Evolutionary conservation across 1,140 invertebrate species (phyloP), one percentile per base, ranked within the genome.

Genomic region (Lysiphlebus fabarum): DNA sequence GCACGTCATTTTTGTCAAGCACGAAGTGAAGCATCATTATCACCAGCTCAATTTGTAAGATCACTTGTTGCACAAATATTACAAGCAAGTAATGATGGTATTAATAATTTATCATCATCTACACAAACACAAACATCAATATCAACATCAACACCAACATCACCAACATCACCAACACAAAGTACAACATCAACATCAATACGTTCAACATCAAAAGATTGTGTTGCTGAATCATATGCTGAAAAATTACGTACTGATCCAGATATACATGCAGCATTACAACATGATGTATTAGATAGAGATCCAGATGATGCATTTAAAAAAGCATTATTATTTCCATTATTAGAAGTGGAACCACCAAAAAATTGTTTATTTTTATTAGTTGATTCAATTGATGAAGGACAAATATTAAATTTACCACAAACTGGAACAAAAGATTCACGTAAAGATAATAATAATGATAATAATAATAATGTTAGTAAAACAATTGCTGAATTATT

Each of bases 301-400:
- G 90, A 91, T 76, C 92, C 93, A 0, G 94, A 97, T 67, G 91
- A 95, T 67, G 92, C 91, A 42, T 89, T 98, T 65, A 93, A 93
- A 62, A 88, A 91, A 70, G 90, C 91, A 0, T 81, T 98, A 1
- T 79, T 97, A 0, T 90, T 95, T 70, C 92, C 92, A 0, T 72
- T 95, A 9, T 75, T 92, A n/a, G 91, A 92, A 72, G 86, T 91
- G 1, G 90, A 90, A 62, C 88, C 86, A 41, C 90, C 88, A 4
- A 91, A 93, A 63, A 89, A 89, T 48, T 88, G 90, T 14, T 82
- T 95, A 58, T 87, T 96, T 65, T 80, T 96, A 9, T 74, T 97
- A 8, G 91, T 97, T 1, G 95, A 98, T 70, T 95, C 92, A 0
- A 90, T 97, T 17, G 95, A 97, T 73, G 93, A 96, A 71, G 87